A percentile compares a stretch with the other conserved stretches of the same genome.
phyloP scores from a whole-genome alignment of 2,888 invertebrate genomes.

The Poecilobothrus nobilitatus region DNA sequence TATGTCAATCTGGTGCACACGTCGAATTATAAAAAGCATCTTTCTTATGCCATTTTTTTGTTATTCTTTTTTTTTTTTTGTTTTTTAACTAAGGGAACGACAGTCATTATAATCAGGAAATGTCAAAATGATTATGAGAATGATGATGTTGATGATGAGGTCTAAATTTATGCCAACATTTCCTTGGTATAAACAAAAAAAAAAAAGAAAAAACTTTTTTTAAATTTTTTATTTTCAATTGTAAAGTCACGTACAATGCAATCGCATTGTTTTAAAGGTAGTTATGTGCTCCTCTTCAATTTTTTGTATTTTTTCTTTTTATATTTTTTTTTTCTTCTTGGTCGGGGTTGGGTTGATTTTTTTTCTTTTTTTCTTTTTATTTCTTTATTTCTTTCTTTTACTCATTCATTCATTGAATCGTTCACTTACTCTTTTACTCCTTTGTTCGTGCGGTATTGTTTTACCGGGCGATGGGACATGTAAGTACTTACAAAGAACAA shows the following conservation, averaged over 20 bases:
- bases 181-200: no score
- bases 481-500: background rate
- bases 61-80: no score
- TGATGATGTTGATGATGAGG: background rate
- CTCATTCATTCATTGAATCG: background rate
- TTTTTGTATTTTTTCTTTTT: background rate
- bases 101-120: conserved; percentile 3
- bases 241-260: conserved; percentile 3
- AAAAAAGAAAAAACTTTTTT: background rate
- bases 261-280: background rate
- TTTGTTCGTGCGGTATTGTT: background rate
- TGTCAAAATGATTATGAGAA: conserved; percentile 4
- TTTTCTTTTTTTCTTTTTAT: no score
- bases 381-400: background rate
- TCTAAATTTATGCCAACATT: conserved; percentile 4
- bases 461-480: background rate
- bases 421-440: no score
- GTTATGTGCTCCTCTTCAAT: background rate
- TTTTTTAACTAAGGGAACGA: background rate
- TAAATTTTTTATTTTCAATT: background rate
- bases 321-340: background rate
- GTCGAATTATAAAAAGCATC: conserved; percentile 2
- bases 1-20: conserved; percentile 6
- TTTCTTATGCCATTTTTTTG: background rate
- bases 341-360: background rate